Evolutionary conservation across 2,888 invertebrate genomes (phyloP), one percentile per base, ranked within the genome.

Genomic region (Mesorhabditis belari): DNA sequence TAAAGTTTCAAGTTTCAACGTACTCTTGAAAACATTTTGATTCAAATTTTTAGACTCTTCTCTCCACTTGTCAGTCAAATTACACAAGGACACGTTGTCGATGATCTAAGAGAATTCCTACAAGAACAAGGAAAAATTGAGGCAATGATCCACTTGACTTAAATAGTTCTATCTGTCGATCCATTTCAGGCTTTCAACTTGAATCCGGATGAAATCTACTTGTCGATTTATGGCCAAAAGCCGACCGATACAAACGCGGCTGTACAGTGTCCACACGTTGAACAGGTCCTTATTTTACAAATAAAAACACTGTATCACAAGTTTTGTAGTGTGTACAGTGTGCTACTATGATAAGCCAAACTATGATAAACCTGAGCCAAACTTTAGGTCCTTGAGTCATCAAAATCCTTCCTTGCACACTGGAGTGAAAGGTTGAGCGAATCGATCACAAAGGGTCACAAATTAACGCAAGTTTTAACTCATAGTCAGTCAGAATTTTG

Each of bases 341-440:
- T n/a, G n/a, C n/a, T n/a, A n/a, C n/a, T n/a, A n/a, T n/a, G n/a
- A n/a, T n/a, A n/a, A n/a, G n/a, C n/a, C n/a, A n/a, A n/a, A n/a
- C n/a, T n/a, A n/a, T n/a, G n/a, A n/a, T n/a, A n/a, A n/a, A n/a
- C n/a, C n/a, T n/a, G n/a, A 35, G 12, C 1, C 1, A 17, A 35
- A 35, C 1, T 35, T 35, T 50, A 68, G 57, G 65, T 75, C n/a
- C 60, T 76, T 49, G 71, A 73, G 21, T 49, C 57, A 6, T 70
- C 72, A 21, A 69, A 73, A 50, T 52, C 57, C 17, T 76, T 76
- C 58, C 62, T 76, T 29, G 70, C 70, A 25, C 60, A 66, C 17
- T 74, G 74, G 70, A 70, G 71, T 29, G 69, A 70, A 29, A 35
- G 63, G 17, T 64, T 76, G 26, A 65, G 65, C 57, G 64, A 70